Percentiles rank a stretch among this genome's conserved stretches.
phyloP scores from a whole-genome alignment of 2,113 vertebrate species.

The Bubo blakistoni region DNA sequence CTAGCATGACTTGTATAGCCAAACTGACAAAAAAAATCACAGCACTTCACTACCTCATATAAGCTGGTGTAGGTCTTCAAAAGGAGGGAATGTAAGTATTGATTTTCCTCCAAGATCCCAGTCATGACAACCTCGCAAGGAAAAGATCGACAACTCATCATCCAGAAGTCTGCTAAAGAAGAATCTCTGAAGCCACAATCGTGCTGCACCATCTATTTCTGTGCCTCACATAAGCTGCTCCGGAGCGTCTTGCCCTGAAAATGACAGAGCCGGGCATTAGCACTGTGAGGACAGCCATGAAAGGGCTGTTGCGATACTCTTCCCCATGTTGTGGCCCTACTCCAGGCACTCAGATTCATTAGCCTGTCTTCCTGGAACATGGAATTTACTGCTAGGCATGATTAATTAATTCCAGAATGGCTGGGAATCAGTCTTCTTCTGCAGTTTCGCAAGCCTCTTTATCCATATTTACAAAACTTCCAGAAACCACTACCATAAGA shows the following conservation, averaged over 20 bases:
- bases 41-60: background rate
- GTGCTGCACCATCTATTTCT: background rate
- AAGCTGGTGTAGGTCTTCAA: background rate
- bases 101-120: background rate
- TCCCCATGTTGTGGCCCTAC: background rate
- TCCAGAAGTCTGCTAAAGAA: background rate
- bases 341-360: background rate
- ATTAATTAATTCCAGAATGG: background rate
- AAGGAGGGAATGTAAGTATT: background rate
- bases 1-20: background rate
- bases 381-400: background rate
- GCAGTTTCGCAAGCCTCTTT: background rate
- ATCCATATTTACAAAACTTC: background rate
- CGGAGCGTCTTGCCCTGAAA: background rate
- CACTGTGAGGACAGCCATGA: accelerated
- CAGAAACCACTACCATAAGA: background rate
- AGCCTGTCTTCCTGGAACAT: background rate
- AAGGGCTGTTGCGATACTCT: background rate
- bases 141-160: background rate
- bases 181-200: background rate
- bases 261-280: background rate
- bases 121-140: background rate
- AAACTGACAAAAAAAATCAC: background rate
- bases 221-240: accelerated
- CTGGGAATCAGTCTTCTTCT: background rate